Conservation (phyloP, 64 coral and sea anemone genomes). For the Montipora capricornis region DNA sequence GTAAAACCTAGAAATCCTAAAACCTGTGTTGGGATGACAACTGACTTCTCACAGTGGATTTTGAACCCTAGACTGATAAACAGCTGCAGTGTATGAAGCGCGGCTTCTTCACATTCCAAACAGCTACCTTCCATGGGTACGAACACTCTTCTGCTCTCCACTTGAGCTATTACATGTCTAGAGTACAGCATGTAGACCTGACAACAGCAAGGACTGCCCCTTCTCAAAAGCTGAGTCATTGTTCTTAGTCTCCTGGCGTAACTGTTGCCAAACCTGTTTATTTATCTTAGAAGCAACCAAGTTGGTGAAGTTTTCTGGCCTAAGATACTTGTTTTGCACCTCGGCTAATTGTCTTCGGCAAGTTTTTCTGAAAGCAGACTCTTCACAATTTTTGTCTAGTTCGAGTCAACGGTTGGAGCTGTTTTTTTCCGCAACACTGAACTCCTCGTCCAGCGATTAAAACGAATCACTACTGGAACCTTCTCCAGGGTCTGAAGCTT, state of each 20-base stretch:
- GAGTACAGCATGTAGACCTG: conserved; percentile 52
- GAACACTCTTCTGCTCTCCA: conserved; percentile 43
- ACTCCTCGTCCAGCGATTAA: conserved; percentile 8
- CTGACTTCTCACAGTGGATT: conserved; percentile 55
- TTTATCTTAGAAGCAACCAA: conserved; percentile 24
- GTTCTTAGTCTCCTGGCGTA: conserved; percentile 22
- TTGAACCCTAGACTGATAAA: conserved; percentile 57
- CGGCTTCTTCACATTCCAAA: not conserved
- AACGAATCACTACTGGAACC: not conserved
- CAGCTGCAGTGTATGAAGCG: not conserved
- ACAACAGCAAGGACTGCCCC: conserved; percentile 36
- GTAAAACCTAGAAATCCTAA: conserved; percentile 58
- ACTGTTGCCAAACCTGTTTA: conserved; percentile 32
- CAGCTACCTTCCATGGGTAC: conserved; percentile 20
- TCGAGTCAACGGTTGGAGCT: not conserved
- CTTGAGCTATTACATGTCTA: conserved; percentile 49
- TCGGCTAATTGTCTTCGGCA: conserved; percentile 17
- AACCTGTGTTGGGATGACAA: conserved; percentile 31
- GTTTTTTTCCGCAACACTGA: conserved; percentile 13
- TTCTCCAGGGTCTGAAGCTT: no score
- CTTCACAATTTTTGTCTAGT: conserved; percentile 24
- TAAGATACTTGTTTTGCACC: conserved; percentile 24
- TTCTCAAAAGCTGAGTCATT: conserved; percentile 40
- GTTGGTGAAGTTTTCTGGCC: conserved; percentile 34
- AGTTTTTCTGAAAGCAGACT: conserved; percentile 34